Evolutionary conservation across 2,797 vertebrate genomes (phyloP), one percentile per base, ranked within the genome.

Genomic region (Acomys russatus): DNA sequence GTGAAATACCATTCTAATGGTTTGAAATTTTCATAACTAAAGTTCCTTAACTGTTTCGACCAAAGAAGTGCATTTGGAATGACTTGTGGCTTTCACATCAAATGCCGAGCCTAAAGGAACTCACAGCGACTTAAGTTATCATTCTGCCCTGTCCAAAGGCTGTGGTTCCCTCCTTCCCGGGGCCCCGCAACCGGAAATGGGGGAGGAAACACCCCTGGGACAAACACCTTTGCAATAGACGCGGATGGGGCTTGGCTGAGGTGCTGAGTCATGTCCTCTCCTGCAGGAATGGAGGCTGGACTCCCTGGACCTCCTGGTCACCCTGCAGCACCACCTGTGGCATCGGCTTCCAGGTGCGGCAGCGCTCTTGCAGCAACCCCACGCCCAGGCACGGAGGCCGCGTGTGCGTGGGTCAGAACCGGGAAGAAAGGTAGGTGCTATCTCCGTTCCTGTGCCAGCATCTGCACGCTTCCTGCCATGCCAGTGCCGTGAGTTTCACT

Each of bases 291-390:
- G 99, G 99, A 88, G 99, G 99, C 20, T 99, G 99, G 99, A 99
- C 99, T 11, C 99, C 99, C 0, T 99, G 99, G 99, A 99, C 99
- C 9, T 98, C 99, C 56, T 99, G 99, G 99, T 99, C 99, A 33
- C 99, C 99, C 77, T 99, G 99, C 98, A 99, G 99, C 98, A 99
- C 99, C 92, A 99, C 99, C 96, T 99, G 99, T 61, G 99, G 99
- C 88, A 99, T 99, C 56, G 99, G 99, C 97, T 99, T 99, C 98
- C 99, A 99, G 98, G 99, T 99, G 87, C 99, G 99, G 1, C 99
- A 99, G 96, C 99, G 99, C 5, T 99, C 99, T 96, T 99, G 99
- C 98, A 99, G 99, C 98, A 99, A 99, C 98, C 99, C 99, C 18
- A 99, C 99, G 0, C 99, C 99, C 54, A 98, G 99, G 22, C 99